Evolutionary conservation across 2,113 vertebrate species (phyloP).

Genomic region (Hippolais icterina): DNA sequence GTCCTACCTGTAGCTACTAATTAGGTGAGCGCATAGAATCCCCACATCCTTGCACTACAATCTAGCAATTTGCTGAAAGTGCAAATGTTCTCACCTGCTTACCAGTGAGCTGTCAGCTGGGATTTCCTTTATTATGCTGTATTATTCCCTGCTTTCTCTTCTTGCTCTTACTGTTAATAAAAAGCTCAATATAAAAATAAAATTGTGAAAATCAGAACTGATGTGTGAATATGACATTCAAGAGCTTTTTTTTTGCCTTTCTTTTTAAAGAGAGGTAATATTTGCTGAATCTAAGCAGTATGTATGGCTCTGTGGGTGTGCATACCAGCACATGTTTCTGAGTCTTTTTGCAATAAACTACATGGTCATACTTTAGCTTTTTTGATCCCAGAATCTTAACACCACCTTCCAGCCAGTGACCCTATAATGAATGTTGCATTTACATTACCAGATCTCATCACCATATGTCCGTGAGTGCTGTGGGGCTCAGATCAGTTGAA

Average conservation of each 20-base stretch:
- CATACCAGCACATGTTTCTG: neutral
- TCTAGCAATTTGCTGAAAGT: neutral
- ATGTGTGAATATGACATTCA: neutral
- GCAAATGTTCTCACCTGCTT: neutral
- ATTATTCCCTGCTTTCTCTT: neutral
- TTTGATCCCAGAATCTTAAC: slow-evolving; percentile 18
- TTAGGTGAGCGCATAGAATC: neutral
- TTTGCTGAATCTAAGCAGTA: neutral
- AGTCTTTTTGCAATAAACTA: neutral
- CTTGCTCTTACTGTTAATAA: neutral
- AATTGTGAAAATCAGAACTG: neutral
- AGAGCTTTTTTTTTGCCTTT: neutral
- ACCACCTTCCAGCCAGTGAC: neutral
- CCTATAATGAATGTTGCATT: neutral
- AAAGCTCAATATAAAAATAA: neutral
- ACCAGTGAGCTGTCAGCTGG: neutral
- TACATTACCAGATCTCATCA: neutral
- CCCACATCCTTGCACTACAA: neutral
- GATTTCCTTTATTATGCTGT: neutral
- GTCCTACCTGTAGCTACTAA: neutral
- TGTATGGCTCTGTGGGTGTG: neutral
- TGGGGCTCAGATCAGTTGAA: neutral
- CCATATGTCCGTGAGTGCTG: neutral
- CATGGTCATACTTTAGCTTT: neutral
- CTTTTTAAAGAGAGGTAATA: neutral